Conservation (phyloP, 2,113 vertebrate genomes). For the Aegypius monachus region DNA sequence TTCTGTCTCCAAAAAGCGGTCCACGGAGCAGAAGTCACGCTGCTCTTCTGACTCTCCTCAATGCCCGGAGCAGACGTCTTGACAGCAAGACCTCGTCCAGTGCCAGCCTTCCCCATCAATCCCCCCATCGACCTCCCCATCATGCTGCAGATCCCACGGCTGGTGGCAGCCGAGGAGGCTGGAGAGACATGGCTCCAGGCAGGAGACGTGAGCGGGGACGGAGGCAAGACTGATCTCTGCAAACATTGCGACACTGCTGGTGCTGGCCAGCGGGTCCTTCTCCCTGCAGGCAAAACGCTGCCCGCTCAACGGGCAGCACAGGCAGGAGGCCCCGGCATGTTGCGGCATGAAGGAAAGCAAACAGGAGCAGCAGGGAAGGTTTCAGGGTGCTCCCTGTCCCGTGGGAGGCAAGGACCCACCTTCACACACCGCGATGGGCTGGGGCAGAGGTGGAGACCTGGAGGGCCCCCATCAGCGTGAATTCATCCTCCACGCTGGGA, state of each 20-base stretch:
- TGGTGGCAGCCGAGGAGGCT: fast-evolving
- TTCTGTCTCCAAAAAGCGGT: background rate
- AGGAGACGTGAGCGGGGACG: fast-evolving
- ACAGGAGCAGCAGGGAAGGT: background rate
- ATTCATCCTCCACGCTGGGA: background rate
- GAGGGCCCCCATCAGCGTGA: background rate
- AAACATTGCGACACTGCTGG: background rate
- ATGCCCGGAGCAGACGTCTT: fast-evolving
- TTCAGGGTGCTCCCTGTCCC: background rate
- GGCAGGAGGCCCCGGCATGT: background rate
- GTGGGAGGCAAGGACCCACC: background rate
- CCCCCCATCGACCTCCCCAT: background rate
- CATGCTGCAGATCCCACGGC: background rate
- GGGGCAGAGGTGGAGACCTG: background rate
- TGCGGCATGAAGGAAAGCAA: background rate
- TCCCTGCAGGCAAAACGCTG: too few species aligned
- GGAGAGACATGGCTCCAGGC: fast-evolving
- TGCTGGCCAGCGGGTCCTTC: fast-evolving
- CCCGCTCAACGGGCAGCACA: background rate
- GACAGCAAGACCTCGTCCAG: background rate
- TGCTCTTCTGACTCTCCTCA: background rate
- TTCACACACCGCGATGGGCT: fast-evolving
- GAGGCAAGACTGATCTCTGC: background rate
- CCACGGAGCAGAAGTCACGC: background rate
- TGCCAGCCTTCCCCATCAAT: background rate